A percentile compares a stretch with the other conserved stretches of the same genome.
Evolutionary conservation across 1,140 invertebrate genomes (phyloP).

Genomic region (Drosophila pandora): DNA sequence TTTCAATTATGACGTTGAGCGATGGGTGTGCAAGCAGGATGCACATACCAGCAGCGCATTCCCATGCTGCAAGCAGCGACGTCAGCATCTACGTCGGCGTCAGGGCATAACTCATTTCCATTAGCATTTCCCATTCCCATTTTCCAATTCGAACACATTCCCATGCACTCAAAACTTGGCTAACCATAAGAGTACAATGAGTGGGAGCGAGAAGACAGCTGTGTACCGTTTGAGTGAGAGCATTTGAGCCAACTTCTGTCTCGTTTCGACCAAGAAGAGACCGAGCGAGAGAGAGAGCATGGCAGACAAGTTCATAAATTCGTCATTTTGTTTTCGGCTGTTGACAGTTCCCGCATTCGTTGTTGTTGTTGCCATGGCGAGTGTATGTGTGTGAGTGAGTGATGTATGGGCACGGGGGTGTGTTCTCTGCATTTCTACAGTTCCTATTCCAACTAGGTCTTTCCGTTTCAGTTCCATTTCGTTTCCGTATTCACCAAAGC

Average conservation of each 20-base stretch:
- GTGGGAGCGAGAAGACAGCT: constrained; percentile 49
- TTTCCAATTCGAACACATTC: constrained; percentile 73
- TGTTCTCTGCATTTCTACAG: constrained; percentile 59
- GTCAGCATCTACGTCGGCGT: constrained; percentile 21
- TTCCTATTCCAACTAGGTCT: constrained; percentile 18
- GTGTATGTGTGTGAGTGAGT: constrained; percentile 11
- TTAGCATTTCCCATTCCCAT: constrained; percentile 21
- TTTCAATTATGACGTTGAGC: constrained; percentile 57
- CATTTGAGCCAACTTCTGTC: constrained; percentile 9
- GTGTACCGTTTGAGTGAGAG: constrained; percentile 24
- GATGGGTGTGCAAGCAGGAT: constrained; percentile 56
- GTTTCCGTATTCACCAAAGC: constrained; percentile 54
- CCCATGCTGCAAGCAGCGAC: constrained; percentile 56
- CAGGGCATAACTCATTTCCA: constrained; percentile 63
- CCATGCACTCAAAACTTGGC: constrained; percentile 55
- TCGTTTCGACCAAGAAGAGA: constrained; percentile 8
- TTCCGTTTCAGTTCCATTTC: constrained; percentile 47
- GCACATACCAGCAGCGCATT: constrained; percentile 50
- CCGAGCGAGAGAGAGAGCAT: constrained; percentile 37
- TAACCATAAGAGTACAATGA: neutral
- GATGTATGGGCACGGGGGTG: constrained; percentile 40
- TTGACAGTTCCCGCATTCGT: constrained; percentile 69
- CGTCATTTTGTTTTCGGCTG: constrained; percentile 83
- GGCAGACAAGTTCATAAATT: constrained; percentile 79
- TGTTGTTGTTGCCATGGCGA: constrained; percentile 56